Base-by-base conservation (phyloP, 2,113 vertebrate genomes). In the Aix galericulata region DNA sequence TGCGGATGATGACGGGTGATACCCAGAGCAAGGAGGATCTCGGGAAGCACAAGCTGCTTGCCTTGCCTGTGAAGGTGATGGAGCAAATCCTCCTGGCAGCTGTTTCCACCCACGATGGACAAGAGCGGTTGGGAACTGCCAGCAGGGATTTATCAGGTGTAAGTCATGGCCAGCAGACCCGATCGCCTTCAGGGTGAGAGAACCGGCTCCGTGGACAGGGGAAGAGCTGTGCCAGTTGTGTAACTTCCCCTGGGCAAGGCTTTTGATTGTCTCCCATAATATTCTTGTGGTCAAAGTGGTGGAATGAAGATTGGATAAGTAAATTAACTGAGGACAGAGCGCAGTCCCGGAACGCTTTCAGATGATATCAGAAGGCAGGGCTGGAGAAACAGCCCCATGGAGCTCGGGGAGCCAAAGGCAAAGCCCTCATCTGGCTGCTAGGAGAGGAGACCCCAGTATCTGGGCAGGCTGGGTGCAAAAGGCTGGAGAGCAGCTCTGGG, bases 161-260 rank as follows among this genome's bases (percentile, higher is more conserved):
- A 10, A 84, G 26, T 46, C 46, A 2, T 0, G 1, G 48, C 62
- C 42, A 14, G 6, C 0, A 16, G 64, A 22, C 27, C 31, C 4
- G 64, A 31, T 44, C 22, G 18, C 17, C 6, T 22, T 18, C 64
- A 17, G 16, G 48, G 53, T 12, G 34, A 79, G 48, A 46, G 3
- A 5, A 11, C 0, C 3, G 20, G 40, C 7, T 38, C 82, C 32
- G 29, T 1, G 27, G 50, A 8, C 18, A 64, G 32, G 20, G n/a
- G 36, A 50, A 13, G 78, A 72, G 86, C 32, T 46, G 32, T 0
- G 15, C 34, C 17, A 42, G 34, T 16, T 48, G 17, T 3, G 1
- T 14, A 34, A 71, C 20, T 46, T 40, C 22, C 3, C 56, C 27
- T 26, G 0, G 22, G n/a, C 29, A 21, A 27, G 46, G 62, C 62